Conservation (phyloP, 2,113 vertebrate species). For the Urocitellus parryii region DNA sequence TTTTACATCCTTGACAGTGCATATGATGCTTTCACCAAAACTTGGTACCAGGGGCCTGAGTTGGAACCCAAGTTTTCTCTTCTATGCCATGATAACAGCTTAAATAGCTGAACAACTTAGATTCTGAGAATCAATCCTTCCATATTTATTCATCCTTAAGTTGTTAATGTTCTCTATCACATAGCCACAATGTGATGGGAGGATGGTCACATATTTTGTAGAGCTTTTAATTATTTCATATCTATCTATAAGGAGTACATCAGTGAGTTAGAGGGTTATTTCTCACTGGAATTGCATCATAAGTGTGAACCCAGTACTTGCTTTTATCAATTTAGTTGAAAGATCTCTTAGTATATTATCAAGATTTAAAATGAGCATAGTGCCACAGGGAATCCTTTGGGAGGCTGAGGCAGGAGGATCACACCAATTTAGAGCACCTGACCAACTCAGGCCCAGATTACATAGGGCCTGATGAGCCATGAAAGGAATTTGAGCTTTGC, state of each 20-base stretch:
- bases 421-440: background rate
- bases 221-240: background rate
- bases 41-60: background rate
- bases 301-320: background rate
- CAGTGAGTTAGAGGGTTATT: background rate
- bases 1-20: background rate
- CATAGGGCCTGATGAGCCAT: background rate
- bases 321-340: constrained; percentile 36
- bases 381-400: background rate
- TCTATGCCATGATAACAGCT: background rate
- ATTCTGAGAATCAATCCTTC: background rate
- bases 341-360: background rate
- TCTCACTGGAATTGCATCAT: background rate
- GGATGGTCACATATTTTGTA: background rate
- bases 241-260: background rate
- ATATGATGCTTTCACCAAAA: constrained; percentile 5
- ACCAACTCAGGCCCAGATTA: background rate
- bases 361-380: background rate
- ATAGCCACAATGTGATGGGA: background rate
- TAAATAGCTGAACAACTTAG: background rate
- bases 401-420: background rate
- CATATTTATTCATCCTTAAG: background rate
- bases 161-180: background rate
- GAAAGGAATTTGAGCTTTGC: background rate
- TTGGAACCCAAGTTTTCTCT: constrained; percentile 5